phyloP scores from a whole-genome alignment of 2,797 vertebrate genomes.

The Gadopsis bispinosus region DNA sequence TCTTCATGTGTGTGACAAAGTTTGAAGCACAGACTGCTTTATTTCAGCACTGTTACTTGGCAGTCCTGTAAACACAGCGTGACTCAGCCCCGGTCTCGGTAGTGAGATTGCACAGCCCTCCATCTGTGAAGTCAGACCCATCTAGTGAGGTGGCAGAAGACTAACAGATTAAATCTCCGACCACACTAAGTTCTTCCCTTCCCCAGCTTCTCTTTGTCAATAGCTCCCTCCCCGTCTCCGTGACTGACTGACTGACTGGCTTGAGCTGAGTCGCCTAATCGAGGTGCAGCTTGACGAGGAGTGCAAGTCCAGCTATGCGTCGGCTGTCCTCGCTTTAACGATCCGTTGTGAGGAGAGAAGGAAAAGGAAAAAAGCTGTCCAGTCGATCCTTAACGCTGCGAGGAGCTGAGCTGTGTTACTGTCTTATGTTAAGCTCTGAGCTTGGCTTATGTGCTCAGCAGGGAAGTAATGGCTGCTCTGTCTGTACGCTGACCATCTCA shows the following conservation, averaged over 20 bases:
- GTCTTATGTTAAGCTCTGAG: slow-evolving; percentile 67
- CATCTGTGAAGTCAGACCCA: slow-evolving; percentile 33
- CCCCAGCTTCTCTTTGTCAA: slow-evolving; percentile 33
- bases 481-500: slow-evolving; percentile 70
- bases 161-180: slow-evolving; percentile 26
- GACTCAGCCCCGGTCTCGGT: slow-evolving; percentile 30
- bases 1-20: not conserved
- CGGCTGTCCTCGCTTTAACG: slow-evolving; percentile 38
- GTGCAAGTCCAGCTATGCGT: slow-evolving; percentile 32
- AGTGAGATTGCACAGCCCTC: slow-evolving; percentile 31
- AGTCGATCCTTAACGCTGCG: slow-evolving; percentile 46
- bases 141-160: slow-evolving; percentile 30
- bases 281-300: slow-evolving; percentile 45
- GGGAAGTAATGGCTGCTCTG: slow-evolving; percentile 73
- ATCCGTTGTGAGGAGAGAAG: slow-evolving; percentile 30
- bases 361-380: slow-evolving; percentile 16
- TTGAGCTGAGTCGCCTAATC: slow-evolving; percentile 40
- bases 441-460: slow-evolving; percentile 66
- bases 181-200: slow-evolving; percentile 14
- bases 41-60: not conserved
- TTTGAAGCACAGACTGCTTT: slow-evolving; percentile 11
- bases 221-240: slow-evolving; percentile 13
- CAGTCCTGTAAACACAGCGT: slow-evolving; percentile 4
- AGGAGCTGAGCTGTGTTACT: slow-evolving; percentile 58
- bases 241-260: slow-evolving; percentile 43